Evolutionary conservation across 2,113 vertebrate genomes (phyloP).

Genomic region (Turnix velox): DNA sequence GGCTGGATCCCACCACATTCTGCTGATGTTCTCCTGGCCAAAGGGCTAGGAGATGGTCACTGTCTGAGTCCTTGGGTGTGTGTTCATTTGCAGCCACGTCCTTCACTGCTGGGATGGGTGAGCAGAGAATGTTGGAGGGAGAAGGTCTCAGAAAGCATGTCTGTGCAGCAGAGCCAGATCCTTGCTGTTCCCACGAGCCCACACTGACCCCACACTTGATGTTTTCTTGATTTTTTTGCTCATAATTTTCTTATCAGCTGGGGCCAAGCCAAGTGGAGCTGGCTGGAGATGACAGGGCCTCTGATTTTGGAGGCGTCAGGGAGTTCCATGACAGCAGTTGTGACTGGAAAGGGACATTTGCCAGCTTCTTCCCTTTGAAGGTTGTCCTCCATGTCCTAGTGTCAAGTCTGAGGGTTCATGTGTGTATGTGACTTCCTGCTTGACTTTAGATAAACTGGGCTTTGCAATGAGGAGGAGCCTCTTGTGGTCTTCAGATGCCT

Average conservation of each 20-base stretch:
- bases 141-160: not conserved
- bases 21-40: rapidly evolving
- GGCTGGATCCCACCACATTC: not conserved
- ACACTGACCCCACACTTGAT: not conserved
- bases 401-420: not conserved
- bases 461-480: not conserved
- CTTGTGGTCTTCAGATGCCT: not conserved
- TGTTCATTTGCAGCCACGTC: rapidly evolving
- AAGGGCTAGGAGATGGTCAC: rapidly evolving
- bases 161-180: not conserved
- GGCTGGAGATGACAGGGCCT: not conserved
- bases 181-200: conserved; percentile 39
- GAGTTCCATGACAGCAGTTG: not conserved
- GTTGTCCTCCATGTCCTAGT: not conserved
- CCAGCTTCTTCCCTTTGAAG: not conserved
- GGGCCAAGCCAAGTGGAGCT: not conserved
- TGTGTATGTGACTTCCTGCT: not conserved
- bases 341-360: not conserved
- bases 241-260: conserved; percentile 2
- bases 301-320: not conserved
- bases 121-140: not conserved
- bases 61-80: rapidly evolving
- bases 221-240: not conserved
- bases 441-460: rapidly evolving
- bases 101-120: not conserved